These are phyloP conservation scores for Madoqua kirkii DNA, from an alignment of 2,113 vertebrate genomes.

Conservation along the genomic window DNA sequence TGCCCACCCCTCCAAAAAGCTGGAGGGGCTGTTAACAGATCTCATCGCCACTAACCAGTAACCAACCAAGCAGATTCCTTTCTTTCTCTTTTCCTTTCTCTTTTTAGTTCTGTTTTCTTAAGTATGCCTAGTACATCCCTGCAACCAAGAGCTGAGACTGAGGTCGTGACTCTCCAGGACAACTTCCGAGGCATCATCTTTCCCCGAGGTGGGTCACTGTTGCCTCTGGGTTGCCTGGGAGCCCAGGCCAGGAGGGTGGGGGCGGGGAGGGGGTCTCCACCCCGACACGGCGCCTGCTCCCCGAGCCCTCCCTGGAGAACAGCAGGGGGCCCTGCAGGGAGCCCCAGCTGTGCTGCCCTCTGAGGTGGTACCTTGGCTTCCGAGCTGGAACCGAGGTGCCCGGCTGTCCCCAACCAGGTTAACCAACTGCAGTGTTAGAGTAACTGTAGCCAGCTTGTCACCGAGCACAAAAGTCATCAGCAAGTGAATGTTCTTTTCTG, in stretches of 20 bases:
- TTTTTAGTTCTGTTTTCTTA: neutral
- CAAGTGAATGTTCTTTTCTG: conserved; percentile 91
- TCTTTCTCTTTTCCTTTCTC: neutral
- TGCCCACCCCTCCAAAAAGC: neutral
- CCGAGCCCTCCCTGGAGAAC: neutral
- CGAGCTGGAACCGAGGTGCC: conserved; percentile 75
- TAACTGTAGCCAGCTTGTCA: conserved; percentile 87
- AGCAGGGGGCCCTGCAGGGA: neutral
- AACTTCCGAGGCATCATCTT: neutral
- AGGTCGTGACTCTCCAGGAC: conserved; percentile 60
- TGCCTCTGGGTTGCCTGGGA: accelerated
- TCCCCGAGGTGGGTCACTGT: neutral
- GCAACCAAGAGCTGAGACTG: conserved; percentile 57
- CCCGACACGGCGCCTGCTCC: neutral
- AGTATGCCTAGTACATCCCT: conserved; percentile 63
- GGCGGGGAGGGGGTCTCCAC: neutral
- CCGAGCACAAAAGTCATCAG: conserved; percentile 90
- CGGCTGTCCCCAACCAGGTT: conserved; percentile 82
- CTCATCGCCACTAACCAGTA: neutral
- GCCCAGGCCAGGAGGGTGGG: accelerated
- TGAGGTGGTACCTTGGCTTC: conserved; percentile 42
- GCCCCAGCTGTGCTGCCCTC: neutral
- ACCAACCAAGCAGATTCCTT: neutral
- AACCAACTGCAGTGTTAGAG: conserved; percentile 85
- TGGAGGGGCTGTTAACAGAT: neutral